Evolutionary conservation across 2,888 invertebrate species (phyloP).

Genomic region (Campopleginae sp.): DNA sequence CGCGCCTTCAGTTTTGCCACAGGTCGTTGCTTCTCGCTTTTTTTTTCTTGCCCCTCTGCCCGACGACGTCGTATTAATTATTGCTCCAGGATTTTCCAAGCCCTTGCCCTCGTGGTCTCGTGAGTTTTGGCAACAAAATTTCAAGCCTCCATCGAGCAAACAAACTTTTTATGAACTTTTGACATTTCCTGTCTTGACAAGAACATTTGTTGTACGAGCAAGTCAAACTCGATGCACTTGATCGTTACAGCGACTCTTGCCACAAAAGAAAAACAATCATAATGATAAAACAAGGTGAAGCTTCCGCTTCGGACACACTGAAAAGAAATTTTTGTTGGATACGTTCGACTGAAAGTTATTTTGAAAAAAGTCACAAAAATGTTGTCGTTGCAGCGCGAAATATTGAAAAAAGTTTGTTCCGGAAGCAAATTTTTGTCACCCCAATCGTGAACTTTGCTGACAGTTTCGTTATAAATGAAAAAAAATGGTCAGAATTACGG

Average conservation of each 20-base stretch:
- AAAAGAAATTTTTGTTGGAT: too few relatives aligned
- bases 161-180: background rate
- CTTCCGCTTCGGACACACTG: too few relatives aligned
- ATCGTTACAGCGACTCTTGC: background rate
- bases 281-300: background rate
- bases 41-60: background rate
- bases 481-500: too few relatives aligned
- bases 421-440: too few relatives aligned
- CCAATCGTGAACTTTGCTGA: too few relatives aligned
- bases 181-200: background rate
- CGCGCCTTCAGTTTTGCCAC: conserved; percentile 50
- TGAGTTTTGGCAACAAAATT: conserved; percentile 1
- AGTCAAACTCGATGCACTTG: background rate
- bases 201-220: background rate
- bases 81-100: conserved; percentile 33
- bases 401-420: too few relatives aligned
- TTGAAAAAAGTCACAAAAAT: too few relatives aligned
- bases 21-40: conserved; percentile 43
- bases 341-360: too few relatives aligned
- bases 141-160: background rate
- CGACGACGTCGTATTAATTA: conserved; percentile 57
- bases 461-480: too few relatives aligned
- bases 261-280: background rate
- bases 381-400: too few relatives aligned
- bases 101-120: background rate